phyloP scores from a whole-genome alignment of 1,140 invertebrate species.

The Danaus plexippus region DNA sequence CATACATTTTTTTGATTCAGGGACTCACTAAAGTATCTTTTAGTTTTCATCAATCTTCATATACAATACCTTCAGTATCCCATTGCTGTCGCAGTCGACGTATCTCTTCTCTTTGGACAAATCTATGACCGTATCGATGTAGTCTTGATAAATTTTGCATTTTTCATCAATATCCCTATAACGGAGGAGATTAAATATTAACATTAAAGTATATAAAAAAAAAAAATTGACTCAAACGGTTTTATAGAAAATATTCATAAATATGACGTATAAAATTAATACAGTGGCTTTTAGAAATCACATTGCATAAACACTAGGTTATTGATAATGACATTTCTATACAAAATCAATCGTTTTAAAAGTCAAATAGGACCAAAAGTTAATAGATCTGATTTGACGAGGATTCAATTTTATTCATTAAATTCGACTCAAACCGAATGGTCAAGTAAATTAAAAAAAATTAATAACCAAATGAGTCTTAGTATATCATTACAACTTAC shows the following conservation, averaged over 20 bases:
- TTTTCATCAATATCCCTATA: conserved; percentile 49
- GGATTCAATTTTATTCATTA: too few relatives aligned
- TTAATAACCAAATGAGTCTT: not conserved
- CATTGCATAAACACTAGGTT: not conserved
- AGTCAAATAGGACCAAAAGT: too few relatives aligned
- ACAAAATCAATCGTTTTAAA: too few relatives aligned
- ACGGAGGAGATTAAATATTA: conserved; percentile 1
- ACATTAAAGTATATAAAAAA: too few relatives aligned
- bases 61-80: conserved; percentile 47
- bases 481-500: conserved; percentile 31
- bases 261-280: not conserved
- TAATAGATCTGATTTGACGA: too few relatives aligned
- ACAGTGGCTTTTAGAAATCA: conserved; percentile 2
- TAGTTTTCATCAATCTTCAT: too few relatives aligned
- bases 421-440: too few relatives aligned
- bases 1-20: too few relatives aligned
- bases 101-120: conserved; percentile 44
- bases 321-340: too few relatives aligned
- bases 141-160: conserved; percentile 47
- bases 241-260: too few relatives aligned
- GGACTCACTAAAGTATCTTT: too few relatives aligned
- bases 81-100: conserved; percentile 49
- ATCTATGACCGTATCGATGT: conserved; percentile 52
- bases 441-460: conserved; percentile 3
- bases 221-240: too few relatives aligned